Evolutionary conservation across 1,140 invertebrate species (phyloP).

Genomic region (Tribolium castaneum): DNA sequence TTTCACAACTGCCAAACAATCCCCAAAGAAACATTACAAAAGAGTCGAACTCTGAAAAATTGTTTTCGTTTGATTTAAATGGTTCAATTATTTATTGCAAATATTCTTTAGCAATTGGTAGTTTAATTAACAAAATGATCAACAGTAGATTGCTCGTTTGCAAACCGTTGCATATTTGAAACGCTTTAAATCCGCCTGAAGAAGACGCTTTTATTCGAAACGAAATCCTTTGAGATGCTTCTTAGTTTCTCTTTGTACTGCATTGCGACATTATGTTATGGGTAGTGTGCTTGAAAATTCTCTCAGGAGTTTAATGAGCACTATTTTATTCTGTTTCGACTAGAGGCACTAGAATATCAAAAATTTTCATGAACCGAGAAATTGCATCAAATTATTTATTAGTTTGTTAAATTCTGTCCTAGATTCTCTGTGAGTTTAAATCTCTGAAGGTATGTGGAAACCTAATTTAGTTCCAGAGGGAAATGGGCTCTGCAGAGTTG

Average conservation of each 20-base stretch:
- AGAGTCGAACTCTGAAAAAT: too few relatives aligned
- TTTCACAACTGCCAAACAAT: too few relatives aligned
- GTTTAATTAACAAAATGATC: too few relatives aligned
- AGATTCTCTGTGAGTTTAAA: neutral
- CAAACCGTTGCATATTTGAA: too few relatives aligned
- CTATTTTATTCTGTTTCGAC: neutral
- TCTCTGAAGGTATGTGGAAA: conserved; percentile 10
- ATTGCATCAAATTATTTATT: neutral
- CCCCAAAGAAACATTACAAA: too few relatives aligned
- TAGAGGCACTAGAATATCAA: neutral
- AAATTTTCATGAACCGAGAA: neutral
- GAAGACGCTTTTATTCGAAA: neutral
- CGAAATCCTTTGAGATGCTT: neutral
- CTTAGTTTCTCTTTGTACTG: neutral
- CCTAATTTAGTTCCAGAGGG: neutral
- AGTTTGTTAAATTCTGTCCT: neutral
- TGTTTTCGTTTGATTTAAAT: too few relatives aligned
- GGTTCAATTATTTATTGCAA: too few relatives aligned
- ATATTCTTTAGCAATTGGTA: too few relatives aligned
- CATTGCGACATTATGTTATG: neutral
- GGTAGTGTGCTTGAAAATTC: neutral
- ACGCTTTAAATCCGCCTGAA: too few relatives aligned
- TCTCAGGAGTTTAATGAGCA: neutral
- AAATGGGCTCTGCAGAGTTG: neutral
- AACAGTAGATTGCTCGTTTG: too few relatives aligned